Conservation (phyloP, 2,888 invertebrate species). For the Eupithecia exiguata region DNA sequence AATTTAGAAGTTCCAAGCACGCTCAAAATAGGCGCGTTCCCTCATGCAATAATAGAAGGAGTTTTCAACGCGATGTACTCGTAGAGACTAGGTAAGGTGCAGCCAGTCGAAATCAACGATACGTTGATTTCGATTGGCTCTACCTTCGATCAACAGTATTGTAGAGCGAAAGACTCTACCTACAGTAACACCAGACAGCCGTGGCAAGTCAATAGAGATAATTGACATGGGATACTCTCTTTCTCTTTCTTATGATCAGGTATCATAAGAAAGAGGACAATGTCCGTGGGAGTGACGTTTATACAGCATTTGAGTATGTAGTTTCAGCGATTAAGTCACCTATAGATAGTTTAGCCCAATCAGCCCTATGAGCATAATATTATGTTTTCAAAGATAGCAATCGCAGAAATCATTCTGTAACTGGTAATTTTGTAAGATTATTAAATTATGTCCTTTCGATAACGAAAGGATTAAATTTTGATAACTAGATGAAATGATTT, state of each 20-base stretch:
- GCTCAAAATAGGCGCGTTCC: background rate
- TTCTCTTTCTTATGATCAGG: too few species aligned
- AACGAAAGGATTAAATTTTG: too few species aligned
- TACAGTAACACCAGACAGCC: too few species aligned
- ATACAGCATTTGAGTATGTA: too few species aligned
- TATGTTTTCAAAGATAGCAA: background rate
- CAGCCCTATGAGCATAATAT: background rate
- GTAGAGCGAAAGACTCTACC: too few species aligned
- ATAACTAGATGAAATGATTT: background rate
- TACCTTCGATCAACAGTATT: too few species aligned
- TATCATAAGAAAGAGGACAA: background rate
- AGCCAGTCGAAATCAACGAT: too few species aligned
- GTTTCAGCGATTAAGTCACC: too few species aligned
- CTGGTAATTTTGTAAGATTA: background rate
- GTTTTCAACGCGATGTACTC: background rate
- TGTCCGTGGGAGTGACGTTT: background rate
- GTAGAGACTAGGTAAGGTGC: too few species aligned
- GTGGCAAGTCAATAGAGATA: background rate
- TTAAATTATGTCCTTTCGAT: background rate
- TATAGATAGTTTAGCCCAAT: too few species aligned
- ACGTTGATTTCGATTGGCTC: background rate
- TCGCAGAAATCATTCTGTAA: background rate
- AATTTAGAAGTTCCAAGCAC: background rate
- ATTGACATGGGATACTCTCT: background rate
- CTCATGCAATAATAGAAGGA: background rate